These are phyloP conservation scores for Musca vetustissima DNA, from an alignment of 1,140 invertebrate genomes.

Conservation along the genomic window DNA sequence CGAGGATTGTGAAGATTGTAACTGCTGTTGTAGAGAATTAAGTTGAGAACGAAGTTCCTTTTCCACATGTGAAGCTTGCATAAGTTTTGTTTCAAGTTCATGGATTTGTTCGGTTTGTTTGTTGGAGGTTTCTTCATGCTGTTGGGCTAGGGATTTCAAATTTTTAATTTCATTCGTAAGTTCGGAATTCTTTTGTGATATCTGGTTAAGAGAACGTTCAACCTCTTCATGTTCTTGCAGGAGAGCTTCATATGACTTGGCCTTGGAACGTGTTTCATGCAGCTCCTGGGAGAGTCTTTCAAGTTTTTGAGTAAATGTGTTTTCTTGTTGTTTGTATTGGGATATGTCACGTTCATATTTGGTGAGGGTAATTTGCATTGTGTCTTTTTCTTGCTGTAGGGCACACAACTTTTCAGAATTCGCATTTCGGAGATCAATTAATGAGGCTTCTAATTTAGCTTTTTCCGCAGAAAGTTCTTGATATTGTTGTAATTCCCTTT, in stretches of 20 bases:
- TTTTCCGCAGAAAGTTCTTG: not conserved
- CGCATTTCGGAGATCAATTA: not conserved
- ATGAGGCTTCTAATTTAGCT: not conserved
- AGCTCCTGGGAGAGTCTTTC: not conserved
- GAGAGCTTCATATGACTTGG: conserved; percentile 3
- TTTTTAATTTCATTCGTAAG: too few species aligned
- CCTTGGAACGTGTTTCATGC: conserved; percentile 2
- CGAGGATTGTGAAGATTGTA: not conserved
- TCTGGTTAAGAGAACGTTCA: not conserved
- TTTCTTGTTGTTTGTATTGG: conserved; percentile 1
- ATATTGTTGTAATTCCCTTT: conserved; percentile 4
- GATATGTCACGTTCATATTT: conserved; percentile 4
- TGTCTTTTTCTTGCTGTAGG: conserved; percentile 7
- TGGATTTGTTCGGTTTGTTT: too few species aligned
- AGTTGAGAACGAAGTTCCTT: not conserved
- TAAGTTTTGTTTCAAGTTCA: too few species aligned
- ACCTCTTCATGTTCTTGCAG: conserved; percentile 15
- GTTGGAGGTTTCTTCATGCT: too few species aligned
- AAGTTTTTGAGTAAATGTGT: not conserved
- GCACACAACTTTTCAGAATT: not conserved
- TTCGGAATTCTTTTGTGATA: too few species aligned
- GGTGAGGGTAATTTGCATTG: not conserved
- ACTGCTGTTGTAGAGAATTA: not conserved
- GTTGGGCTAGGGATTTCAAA: too few species aligned
- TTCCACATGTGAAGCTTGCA: too few species aligned